Conservation (phyloP, 2,797 vertebrate genomes). For the Clarias platycephalus region DNA sequence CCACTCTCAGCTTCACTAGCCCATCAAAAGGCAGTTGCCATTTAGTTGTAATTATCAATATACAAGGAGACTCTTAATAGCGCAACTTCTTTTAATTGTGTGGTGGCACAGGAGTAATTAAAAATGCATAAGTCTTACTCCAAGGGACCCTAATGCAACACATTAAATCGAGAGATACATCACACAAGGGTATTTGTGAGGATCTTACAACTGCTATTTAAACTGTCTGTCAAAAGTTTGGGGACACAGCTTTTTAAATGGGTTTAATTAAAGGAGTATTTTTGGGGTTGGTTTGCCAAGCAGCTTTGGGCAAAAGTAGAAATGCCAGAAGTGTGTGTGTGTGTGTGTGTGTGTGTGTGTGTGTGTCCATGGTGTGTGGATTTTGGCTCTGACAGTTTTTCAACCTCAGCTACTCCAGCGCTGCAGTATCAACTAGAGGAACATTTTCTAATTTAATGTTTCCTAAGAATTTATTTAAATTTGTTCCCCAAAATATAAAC, state of each 20-base stretch:
- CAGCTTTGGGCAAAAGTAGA: not conserved
- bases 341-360: too few relatives aligned
- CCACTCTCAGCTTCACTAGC: slow-evolving; percentile 14
- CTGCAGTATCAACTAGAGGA: too few relatives aligned
- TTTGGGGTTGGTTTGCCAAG: not conserved
- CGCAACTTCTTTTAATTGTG: slow-evolving; percentile 25
- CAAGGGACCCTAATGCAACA: not conserved
- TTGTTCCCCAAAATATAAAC: not conserved
- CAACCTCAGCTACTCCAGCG: not conserved
- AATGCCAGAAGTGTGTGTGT: not conserved
- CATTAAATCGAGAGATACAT: slow-evolving; percentile 19
- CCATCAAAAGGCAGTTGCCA: slow-evolving; percentile 16
- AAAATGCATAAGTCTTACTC: slow-evolving; percentile 15
- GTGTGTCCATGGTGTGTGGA: not conserved
- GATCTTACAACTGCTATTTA: not conserved
- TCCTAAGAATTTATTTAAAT: not conserved
- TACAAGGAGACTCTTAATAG: slow-evolving; percentile 28
- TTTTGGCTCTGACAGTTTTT: not conserved
- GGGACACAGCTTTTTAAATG: not conserved
- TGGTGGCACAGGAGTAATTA: slow-evolving; percentile 24
- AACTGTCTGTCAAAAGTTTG: slow-evolving; percentile 17
- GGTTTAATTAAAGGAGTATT: not conserved
- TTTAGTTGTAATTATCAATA: slow-evolving; percentile 27
- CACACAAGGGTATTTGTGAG: slow-evolving; percentile 4
- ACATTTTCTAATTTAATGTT: not conserved